Base-by-base conservation (phyloP, 2,888 invertebrate genomes). In the Clunio marinus region DNA sequence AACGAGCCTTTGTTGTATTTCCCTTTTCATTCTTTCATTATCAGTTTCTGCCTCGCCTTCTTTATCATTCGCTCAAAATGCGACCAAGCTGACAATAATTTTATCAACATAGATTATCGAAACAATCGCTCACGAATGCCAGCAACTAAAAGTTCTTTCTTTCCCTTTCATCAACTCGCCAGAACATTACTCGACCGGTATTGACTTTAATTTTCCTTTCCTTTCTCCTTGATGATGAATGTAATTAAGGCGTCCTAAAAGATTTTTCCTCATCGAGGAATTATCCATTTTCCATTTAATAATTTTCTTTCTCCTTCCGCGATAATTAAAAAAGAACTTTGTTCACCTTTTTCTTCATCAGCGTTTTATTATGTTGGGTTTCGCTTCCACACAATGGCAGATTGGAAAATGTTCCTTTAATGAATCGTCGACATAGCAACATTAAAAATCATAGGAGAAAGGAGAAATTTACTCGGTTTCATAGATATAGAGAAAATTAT, bases 371-470 rank as follows among this genome's bases (percentile, higher is more conserved):
- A 17, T 17, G 2, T 41, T 4, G 35, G 5, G 35, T 51, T 51
- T 51, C 7, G 32, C 2, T 41, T n/a, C n/a, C n/a, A n/a, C n/a
- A n/a, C n/a, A n/a, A n/a, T n/a, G n/a, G n/a, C n/a, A n/a, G n/a
- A 41, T 41, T 57, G 24, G n/a, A 57, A 25, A n/a, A 57, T 15
- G 59, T 17, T 59, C 7, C 35, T 27, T 37, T 41, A 41, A 59
- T 59, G 28, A 35, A 62, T 24, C 62, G 59, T 59, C 59, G 59
- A 59, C 62, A 62, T 62, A 24, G 62, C 24, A 62, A 62, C 62
- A 37, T 7, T 58, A 15, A 7, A 28, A 58, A 51, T 13, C 7
- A 41, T 41, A 15, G 22, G n/a, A 13, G 13, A 55, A 55, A 55
- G 24, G 25, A 20, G 57, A 57, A 57, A 57, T 35, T 35, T 35